These are phyloP conservation scores for Lasioglossum baleicum DNA, from an alignment of 1,140 invertebrate species.

Conservation along the genomic window DNA sequence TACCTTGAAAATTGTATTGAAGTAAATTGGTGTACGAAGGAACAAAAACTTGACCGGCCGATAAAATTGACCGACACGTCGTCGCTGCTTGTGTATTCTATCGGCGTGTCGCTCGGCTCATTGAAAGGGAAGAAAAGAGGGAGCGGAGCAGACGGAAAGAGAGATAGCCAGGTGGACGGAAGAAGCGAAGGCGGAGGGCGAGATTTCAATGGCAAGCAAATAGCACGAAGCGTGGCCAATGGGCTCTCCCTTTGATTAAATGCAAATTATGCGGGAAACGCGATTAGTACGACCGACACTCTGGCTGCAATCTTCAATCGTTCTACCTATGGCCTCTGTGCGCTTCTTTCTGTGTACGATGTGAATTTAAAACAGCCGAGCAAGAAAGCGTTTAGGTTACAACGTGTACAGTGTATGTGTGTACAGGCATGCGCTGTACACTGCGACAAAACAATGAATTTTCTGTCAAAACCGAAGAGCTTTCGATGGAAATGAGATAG, in stretches of 20 bases:
- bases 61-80: slow-evolving; percentile 47
- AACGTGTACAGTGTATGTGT: too few relatives aligned
- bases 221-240: slow-evolving; percentile 76
- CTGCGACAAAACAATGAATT: too few relatives aligned
- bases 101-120: slow-evolving; percentile 65
- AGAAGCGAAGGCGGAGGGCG: slow-evolving; percentile 36
- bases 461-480: too few relatives aligned
- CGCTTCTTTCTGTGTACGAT: slow-evolving; percentile 6
- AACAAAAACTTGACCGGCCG: slow-evolving; percentile 26
- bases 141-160: not conserved
- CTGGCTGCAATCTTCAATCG: slow-evolving; percentile 68
- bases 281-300: slow-evolving; percentile 75
- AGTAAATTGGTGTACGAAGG: too few relatives aligned
- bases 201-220: slow-evolving; percentile 79
- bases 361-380: slow-evolving; percentile 6
- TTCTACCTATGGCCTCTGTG: slow-evolving; percentile 46
- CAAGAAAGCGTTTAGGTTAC: not conserved
- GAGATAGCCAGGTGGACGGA: not conserved
- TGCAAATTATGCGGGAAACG: slow-evolving; percentile 78
- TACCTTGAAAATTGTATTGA: too few relatives aligned
- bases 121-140: slow-evolving; percentile 19
- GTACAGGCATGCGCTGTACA: too few relatives aligned
- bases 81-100: slow-evolving; percentile 75
- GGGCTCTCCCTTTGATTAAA: slow-evolving; percentile 79
- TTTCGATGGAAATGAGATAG: too few relatives aligned